Conservation (phyloP, 2,888 invertebrate species). For the Chouioia cunea region DNA sequence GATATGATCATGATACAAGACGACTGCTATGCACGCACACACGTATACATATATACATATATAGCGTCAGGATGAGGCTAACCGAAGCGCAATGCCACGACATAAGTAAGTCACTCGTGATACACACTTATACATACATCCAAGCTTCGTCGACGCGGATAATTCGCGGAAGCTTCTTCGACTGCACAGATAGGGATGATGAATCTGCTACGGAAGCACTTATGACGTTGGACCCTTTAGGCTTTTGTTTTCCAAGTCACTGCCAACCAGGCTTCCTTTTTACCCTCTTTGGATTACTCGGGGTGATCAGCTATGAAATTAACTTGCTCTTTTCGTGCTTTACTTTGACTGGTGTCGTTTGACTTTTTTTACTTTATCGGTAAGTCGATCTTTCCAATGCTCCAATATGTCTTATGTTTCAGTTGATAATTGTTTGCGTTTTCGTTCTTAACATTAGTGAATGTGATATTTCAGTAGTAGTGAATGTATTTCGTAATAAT, state of each 20-base stretch:
- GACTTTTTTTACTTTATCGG: constrained; percentile 44
- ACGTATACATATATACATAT: too few relatives aligned
- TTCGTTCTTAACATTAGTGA: too few relatives aligned
- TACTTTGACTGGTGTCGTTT: constrained; percentile 23
- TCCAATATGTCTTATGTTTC: too few relatives aligned
- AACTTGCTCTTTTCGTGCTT: constrained; percentile 55
- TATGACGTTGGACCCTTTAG: constrained; percentile 62
- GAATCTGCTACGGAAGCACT: constrained; percentile 68
- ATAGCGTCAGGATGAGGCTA: too few relatives aligned
- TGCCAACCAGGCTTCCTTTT: constrained; percentile 61
- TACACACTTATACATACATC: not conserved
- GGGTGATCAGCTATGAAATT: constrained; percentile 69
- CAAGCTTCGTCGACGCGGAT: constrained; percentile 10
- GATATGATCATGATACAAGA: too few relatives aligned
- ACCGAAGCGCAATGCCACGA: not conserved
- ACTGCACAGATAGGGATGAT: constrained; percentile 62
- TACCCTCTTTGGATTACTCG: constrained; percentile 63
- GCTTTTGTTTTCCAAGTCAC: constrained; percentile 68
- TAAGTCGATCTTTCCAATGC: too few relatives aligned
- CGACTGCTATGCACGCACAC: too few relatives aligned
- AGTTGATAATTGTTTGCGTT: too few relatives aligned
- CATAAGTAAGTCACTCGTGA: not conserved
- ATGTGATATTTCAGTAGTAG: too few relatives aligned
- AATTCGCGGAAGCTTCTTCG: constrained; percentile 54
- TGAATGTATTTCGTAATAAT: too few relatives aligned